phyloP scores from a whole-genome alignment of 1,140 invertebrate genomes.

The Himalopsyche phryganea region DNA sequence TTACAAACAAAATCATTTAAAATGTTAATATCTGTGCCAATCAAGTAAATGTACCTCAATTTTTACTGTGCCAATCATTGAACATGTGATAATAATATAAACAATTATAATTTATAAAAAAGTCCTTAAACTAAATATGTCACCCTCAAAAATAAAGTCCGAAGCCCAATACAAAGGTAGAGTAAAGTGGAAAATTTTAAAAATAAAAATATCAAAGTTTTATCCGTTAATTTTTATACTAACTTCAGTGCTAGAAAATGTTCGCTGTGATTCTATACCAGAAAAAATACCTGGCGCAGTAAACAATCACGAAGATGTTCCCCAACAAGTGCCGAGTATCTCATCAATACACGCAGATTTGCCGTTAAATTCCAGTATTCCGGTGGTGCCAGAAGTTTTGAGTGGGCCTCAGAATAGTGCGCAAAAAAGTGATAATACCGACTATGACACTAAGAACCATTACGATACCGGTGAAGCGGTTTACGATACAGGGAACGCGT shows the following conservation, averaged over 20 bases:
- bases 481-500: conserved; percentile 22
- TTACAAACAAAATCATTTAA: too few relatives aligned
- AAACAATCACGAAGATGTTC: neutral
- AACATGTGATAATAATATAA: too few relatives aligned
- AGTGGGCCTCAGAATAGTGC: conserved; percentile 26
- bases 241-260: neutral
- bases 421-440: conserved; percentile 24
- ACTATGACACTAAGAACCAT: conserved; percentile 30
- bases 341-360: neutral
- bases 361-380: neutral
- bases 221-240: neutral
- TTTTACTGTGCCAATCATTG: too few relatives aligned
- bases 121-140: conserved; percentile 7
- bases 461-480: conserved; percentile 21
- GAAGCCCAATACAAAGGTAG: conserved; percentile 25
- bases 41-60: too few relatives aligned
- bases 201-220: conserved; percentile 1
- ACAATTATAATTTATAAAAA: neutral
- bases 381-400: neutral
- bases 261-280: neutral
- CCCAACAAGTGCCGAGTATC: neutral
- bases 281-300: neutral
- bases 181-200: conserved; percentile 11
- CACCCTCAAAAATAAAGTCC: conserved; percentile 14
- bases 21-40: too few relatives aligned